A percentile compares a stretch with the other conserved stretches of the same genome.
These are phyloP conservation scores for Thymelicus sylvestris DNA, from an alignment of 2,888 invertebrate species.

Conservation along the genomic window DNA sequence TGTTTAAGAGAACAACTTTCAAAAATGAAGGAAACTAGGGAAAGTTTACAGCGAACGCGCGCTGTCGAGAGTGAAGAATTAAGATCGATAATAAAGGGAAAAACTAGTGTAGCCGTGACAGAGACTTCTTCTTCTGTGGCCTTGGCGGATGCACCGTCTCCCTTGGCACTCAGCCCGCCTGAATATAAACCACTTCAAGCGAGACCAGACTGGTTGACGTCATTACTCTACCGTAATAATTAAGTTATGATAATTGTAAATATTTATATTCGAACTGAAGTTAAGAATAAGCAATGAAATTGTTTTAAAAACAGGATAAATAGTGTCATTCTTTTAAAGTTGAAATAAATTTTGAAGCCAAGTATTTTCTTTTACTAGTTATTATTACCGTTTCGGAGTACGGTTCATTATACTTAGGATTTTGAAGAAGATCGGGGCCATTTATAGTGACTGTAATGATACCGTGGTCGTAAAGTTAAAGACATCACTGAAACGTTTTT, in stretches of 20 bases:
- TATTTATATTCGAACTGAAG: conserved; percentile 70
- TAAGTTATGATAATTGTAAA: conserved; percentile 54
- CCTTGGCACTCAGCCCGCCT: conserved; percentile 71
- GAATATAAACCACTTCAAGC: conserved; percentile 74
- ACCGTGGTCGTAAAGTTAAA: neutral
- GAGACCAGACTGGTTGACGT: conserved; percentile 75
- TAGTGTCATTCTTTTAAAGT: conserved; percentile 72
- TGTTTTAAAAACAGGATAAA: conserved; percentile 70
- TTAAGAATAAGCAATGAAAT: conserved; percentile 66
- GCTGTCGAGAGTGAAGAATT: conserved; percentile 80
- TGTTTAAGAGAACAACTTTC: conserved; percentile 90
- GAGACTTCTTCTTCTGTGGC: conserved; percentile 76
- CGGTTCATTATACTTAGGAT: neutral
- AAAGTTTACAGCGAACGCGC: conserved; percentile 83
- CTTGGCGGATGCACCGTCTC: conserved; percentile 72
- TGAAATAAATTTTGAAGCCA: conserved; percentile 70
- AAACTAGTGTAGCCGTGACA: conserved; percentile 80
- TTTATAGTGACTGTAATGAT: neutral
- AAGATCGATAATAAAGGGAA: conserved; percentile 84
- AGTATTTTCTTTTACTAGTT: conserved; percentile 29
- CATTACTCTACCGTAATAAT: conserved; percentile 77
- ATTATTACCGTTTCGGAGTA: too few species aligned
- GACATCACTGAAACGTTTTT: neutral
- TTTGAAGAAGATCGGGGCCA: neutral
- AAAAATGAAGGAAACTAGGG: conserved; percentile 92